A percentile compares a stretch with the other conserved stretches of the same genome.
phyloP scores from a whole-genome alignment of 2,797 vertebrate species.

The Centroberyx gerrardi region DNA sequence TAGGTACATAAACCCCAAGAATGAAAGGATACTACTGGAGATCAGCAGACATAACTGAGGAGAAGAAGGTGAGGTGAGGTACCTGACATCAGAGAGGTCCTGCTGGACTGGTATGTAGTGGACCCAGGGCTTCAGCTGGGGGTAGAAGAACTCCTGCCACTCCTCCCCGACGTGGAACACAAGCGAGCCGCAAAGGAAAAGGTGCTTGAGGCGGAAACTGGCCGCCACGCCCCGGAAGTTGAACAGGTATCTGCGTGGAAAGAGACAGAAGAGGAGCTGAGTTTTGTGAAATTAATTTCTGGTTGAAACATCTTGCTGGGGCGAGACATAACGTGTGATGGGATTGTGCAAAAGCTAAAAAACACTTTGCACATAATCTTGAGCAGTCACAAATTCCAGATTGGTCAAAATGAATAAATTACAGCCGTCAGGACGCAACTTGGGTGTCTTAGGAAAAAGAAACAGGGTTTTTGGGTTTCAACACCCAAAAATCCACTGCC shows the following conservation, averaged over 20 bases:
- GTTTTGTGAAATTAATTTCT: neutral
- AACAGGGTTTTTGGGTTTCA: no score
- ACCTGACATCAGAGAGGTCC: conserved; percentile 95
- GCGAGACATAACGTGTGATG: no score
- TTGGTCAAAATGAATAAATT: no score
- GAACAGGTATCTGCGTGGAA: conserved; percentile 91
- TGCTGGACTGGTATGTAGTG: conserved; percentile 95
- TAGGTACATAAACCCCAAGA: no score
- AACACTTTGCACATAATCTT: neutral
- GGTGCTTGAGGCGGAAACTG: conserved; percentile 97
- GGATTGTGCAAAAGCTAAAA: neutral
- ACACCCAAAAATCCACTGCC: no score
- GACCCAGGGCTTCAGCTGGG: conserved; percentile 95
- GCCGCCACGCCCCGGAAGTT: conserved; percentile 98
- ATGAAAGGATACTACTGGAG: neutral
- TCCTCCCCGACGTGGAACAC: conserved; percentile 96
- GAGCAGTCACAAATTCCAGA: neutral
- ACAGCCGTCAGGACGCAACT: no score
- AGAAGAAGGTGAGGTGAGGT: conserved; percentile 19
- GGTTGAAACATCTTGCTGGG: no score
- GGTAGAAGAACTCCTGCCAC: conserved; percentile 98
- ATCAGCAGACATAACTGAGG: neutral
- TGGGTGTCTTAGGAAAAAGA: no score
- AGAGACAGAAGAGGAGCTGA: neutral
- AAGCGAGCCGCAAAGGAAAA: conserved; percentile 95